phyloP scores from a whole-genome alignment of 2,113 vertebrate species.

The Tragelaphus buxtoni region DNA sequence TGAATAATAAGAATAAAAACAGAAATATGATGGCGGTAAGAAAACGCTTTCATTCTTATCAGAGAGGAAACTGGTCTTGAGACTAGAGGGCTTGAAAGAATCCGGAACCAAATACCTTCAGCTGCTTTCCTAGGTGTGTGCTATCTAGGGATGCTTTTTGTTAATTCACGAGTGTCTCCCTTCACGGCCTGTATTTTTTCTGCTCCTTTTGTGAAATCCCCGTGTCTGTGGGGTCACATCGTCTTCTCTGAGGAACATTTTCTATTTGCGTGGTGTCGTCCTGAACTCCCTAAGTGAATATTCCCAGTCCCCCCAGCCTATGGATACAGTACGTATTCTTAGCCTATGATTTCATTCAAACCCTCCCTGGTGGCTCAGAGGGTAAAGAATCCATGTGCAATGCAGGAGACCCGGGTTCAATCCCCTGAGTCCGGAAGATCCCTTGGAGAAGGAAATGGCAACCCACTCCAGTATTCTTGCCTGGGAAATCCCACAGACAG shows the following conservation, averaged over 20 bases:
- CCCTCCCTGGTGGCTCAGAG: not conserved
- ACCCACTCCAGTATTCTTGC: not conserved
- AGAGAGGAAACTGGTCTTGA: not conserved
- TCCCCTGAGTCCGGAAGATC: not conserved
- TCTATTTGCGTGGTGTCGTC: rapidly evolving
- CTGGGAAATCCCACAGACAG: not conserved
- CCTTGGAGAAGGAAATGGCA: not conserved
- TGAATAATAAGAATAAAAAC: not conserved
- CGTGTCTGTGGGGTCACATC: not conserved
- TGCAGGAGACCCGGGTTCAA: not conserved
- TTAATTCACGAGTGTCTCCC: not conserved
- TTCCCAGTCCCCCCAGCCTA: no score
- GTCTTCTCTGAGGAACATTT: not conserved
- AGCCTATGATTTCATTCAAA: not conserved
- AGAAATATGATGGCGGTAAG: not conserved
- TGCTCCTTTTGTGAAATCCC: not conserved
- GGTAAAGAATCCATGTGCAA: not conserved
- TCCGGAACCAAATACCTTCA: not conserved
- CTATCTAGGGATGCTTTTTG: not conserved
- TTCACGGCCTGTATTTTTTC: not conserved
- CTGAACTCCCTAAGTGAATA: not conserved
- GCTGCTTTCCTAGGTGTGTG: not conserved
- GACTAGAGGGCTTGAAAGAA: not conserved
- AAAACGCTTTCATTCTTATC: not conserved
- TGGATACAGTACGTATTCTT: not conserved